Conservation (phyloP, 2,113 vertebrate species). For the Upupa epops region DNA sequence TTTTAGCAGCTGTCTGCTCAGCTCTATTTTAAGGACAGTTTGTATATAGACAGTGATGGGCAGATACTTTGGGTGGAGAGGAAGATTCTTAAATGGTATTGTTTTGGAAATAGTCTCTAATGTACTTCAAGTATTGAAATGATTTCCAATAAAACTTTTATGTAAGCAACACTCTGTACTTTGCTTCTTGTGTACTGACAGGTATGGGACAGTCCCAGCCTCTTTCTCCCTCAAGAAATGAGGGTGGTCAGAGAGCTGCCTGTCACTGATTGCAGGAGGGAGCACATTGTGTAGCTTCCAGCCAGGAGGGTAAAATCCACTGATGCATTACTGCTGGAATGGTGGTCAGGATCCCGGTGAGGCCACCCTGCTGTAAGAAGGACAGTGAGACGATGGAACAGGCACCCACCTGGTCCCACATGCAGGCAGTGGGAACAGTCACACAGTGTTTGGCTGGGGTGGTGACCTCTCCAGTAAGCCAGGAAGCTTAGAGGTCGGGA, state of each 20-base stretch:
- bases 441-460: background rate
- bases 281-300: background rate
- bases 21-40: background rate
- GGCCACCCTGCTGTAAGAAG: background rate
- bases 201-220: background rate
- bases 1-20: background rate
- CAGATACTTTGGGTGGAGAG: slow-evolving; percentile 24
- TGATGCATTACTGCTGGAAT: background rate
- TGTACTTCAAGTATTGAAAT: slow-evolving; percentile 67
- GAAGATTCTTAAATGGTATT: slow-evolving; percentile 34
- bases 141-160: slow-evolving; percentile 80
- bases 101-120: slow-evolving; percentile 61
- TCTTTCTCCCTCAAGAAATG: background rate
- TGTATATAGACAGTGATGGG: slow-evolving; percentile 21
- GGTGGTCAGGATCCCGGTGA: background rate
- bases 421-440: background rate
- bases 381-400: rapidly evolving
- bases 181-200: background rate
- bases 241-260: background rate
- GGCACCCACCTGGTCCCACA: background rate
- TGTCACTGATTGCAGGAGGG: background rate
- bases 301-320: background rate
- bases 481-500: background rate
- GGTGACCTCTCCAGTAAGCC: background rate
- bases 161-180: slow-evolving; percentile 50